Evolutionary conservation across 2,797 vertebrate species (phyloP).

Genomic region (Trematomus bernacchii): DNA sequence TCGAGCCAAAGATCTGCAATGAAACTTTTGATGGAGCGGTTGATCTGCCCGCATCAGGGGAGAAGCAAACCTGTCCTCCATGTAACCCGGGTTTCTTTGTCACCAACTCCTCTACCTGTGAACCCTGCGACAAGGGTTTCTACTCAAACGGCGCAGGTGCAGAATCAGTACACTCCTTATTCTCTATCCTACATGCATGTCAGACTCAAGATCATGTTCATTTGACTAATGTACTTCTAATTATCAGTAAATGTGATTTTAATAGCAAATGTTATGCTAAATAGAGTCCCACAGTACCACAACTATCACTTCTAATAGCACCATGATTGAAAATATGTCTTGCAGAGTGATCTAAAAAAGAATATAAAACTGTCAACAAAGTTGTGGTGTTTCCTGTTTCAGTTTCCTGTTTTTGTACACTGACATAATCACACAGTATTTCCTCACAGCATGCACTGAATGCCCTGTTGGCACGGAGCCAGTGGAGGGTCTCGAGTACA

Average conservation of each 20-base stretch:
- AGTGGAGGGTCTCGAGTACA: slow-evolving; percentile 91
- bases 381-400: neutral
- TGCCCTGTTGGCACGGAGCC: slow-evolving; percentile 94
- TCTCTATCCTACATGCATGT: neutral
- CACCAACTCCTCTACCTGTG: slow-evolving; percentile 87
- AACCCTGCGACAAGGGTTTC: slow-evolving; percentile 87
- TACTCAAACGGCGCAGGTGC: slow-evolving; percentile 95
- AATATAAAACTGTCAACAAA: neutral
- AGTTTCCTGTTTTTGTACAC: neutral
- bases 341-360: neutral
- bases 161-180: neutral
- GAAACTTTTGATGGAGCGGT: slow-evolving; percentile 84
- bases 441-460: slow-evolving; percentile 85
- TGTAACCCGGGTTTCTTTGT: slow-evolving; percentile 96
- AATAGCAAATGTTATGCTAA: neutral
- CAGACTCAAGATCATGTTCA: neutral
- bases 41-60: slow-evolving; percentile 88
- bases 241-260: neutral
- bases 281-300: too few species aligned
- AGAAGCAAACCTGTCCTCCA: slow-evolving; percentile 89
- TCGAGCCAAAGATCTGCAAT: slow-evolving; percentile 93
- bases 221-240: neutral
- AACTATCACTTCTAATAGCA: neutral
- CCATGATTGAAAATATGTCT: neutral
- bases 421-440: slow-evolving; percentile 19